Evolutionary conservation across 2,113 vertebrate species (phyloP).

Genomic region (Anarhynchus alexandrinus): DNA sequence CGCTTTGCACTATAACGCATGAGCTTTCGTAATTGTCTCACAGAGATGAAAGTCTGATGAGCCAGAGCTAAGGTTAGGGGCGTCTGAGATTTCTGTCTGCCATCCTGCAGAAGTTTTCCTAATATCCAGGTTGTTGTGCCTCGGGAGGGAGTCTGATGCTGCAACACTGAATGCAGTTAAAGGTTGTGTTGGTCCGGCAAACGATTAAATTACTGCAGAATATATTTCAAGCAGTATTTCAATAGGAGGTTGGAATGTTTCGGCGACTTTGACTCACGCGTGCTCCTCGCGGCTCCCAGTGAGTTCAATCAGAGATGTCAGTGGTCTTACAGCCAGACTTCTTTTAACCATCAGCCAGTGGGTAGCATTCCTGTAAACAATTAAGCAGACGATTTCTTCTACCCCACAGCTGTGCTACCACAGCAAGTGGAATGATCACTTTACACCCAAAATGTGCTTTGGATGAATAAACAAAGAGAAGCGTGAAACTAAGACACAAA

Average conservation of each 20-base stretch:
- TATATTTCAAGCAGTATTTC: neutral
- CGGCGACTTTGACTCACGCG: neutral
- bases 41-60: neutral
- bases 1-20: neutral
- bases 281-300: neutral
- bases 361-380: neutral
- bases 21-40: slow-evolving; percentile 16
- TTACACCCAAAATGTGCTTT: neutral
- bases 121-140: neutral
- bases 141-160: neutral
- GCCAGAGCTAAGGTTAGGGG: neutral
- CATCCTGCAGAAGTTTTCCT: neutral
- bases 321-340: neutral
- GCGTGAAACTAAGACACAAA: neutral
- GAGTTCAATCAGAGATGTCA: neutral
- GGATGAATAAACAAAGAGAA: neutral
- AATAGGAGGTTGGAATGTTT: neutral
- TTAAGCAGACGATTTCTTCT: neutral
- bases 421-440: neutral
- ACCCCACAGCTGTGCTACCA: neutral
- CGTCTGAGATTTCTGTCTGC: neutral
- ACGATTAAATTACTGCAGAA: neutral
- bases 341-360: neutral
- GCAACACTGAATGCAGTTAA: neutral
- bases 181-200: neutral